A percentile compares a stretch with the other conserved stretches of the same genome.
phyloP scores from a whole-genome alignment of 2,888 invertebrate genomes.

The Phortica okadai region DNA sequence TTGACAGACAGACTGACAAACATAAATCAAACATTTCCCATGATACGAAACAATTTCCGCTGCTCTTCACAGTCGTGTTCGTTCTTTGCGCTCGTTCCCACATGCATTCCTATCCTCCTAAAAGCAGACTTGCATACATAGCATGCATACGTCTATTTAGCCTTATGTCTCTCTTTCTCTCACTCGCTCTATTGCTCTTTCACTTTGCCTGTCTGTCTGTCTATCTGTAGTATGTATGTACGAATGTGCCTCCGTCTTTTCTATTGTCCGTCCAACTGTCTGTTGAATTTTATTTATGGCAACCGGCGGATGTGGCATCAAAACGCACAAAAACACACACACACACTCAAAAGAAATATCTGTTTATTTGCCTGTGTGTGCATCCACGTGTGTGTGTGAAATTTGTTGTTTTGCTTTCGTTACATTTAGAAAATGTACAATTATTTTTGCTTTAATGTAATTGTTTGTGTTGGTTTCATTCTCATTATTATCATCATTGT shows the following conservation, averaged over 20 bases:
- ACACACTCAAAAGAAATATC: slow-evolving; percentile 24
- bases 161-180: not conserved
- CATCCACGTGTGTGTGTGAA: not conserved
- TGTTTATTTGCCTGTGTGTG: slow-evolving; percentile 47
- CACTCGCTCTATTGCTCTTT: not conserved
- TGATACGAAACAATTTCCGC: slow-evolving; percentile 69
- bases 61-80: not conserved
- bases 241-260: slow-evolving; percentile 33
- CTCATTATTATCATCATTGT: not conserved
- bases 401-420: not conserved
- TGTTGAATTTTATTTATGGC: slow-evolving; percentile 68
- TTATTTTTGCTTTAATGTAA: slow-evolving; percentile 62
- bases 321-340: slow-evolving; percentile 18
- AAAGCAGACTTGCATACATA: slow-evolving; percentile 45
- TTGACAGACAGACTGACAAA: slow-evolving; percentile 54
- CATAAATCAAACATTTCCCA: slow-evolving; percentile 71
- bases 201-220: slow-evolving; percentile 3
- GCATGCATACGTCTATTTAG: slow-evolving; percentile 56
- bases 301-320: slow-evolving; percentile 47
- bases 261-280: slow-evolving; percentile 50
- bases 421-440: slow-evolving; percentile 66
- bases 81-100: not conserved
- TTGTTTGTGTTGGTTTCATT: slow-evolving; percentile 58
- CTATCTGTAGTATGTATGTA: slow-evolving; percentile 13
- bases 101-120: not conserved